Conservation (phyloP, 2,888 invertebrate species). For the Ophion ventricosus region DNA sequence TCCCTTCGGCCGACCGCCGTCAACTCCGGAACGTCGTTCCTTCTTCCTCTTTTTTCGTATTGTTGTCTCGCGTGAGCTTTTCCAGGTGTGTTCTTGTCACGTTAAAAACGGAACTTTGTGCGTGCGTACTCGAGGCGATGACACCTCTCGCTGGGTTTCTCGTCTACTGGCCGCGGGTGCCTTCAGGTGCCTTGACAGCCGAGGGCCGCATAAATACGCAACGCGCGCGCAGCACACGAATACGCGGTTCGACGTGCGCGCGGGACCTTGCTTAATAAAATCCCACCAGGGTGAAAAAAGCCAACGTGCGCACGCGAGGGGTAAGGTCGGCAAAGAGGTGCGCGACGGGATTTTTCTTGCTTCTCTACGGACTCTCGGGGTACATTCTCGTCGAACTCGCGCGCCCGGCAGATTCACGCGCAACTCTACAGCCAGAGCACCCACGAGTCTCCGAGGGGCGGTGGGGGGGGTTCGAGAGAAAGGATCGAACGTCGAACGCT, state of each 20-base stretch:
- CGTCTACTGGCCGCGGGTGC: constrained; percentile 44
- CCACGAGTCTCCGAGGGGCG: no score
- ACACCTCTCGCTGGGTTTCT: constrained; percentile 38
- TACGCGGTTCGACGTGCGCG: constrained; percentile 62
- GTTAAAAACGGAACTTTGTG: constrained; percentile 14
- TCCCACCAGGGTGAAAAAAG: constrained; percentile 35
- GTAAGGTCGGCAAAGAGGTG: constrained; percentile 15
- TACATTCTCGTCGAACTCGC: constrained; percentile 28
- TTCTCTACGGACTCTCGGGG: constrained; percentile 6
- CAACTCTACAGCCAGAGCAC: constrained; percentile 8
- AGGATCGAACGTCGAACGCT: constrained; percentile 40
- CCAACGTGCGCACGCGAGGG: constrained; percentile 33
- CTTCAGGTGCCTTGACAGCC: constrained; percentile 62
- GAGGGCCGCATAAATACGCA: constrained; percentile 30
- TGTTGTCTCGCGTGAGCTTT: background rate
- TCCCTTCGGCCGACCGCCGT: constrained; percentile 1
- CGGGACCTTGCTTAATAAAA: constrained; percentile 59
- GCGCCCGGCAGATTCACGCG: constrained; percentile 37
- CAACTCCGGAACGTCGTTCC: constrained; percentile 2
- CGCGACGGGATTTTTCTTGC: constrained; percentile 17
- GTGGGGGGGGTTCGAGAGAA: constrained; percentile 1
- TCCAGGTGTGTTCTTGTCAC: constrained; percentile 18
- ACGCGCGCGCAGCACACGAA: constrained; percentile 8
- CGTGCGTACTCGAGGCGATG: constrained; percentile 33
- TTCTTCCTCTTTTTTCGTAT: constrained; percentile 7